Percentiles rank a stretch among this genome's conserved stretches.
phyloP scores from a whole-genome alignment of 2,113 vertebrate genomes.

The Microcebus tavaratra region DNA sequence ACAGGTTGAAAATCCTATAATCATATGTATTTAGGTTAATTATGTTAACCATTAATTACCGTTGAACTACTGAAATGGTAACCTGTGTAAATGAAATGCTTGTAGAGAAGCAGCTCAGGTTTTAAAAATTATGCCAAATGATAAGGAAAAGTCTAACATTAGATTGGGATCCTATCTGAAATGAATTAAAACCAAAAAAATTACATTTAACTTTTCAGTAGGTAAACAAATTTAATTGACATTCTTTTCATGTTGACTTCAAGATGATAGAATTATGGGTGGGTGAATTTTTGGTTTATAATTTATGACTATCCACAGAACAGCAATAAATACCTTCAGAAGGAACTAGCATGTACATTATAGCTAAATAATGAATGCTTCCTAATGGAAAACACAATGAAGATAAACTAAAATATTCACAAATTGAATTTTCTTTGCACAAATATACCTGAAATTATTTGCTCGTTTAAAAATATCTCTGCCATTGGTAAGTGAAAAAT shows the following conservation, averaged over 20 bases:
- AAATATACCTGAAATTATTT: slow-evolving; percentile 4
- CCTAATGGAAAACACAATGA: slow-evolving; percentile 25
- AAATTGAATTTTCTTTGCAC: slow-evolving; percentile 1
- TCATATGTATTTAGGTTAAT: slow-evolving; percentile 77
- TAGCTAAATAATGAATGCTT: slow-evolving; percentile 38
- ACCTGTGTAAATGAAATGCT: slow-evolving; percentile 60
- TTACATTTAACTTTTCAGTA: not conserved
- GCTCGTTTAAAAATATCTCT: slow-evolving; percentile 36
- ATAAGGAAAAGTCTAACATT: slow-evolving; percentile 8
- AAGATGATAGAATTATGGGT: slow-evolving; percentile 50
- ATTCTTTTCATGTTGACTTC: slow-evolving; percentile 55
- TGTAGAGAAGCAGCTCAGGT: slow-evolving; percentile 25
- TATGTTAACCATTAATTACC: slow-evolving; percentile 74
- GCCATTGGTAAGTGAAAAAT: not conserved
- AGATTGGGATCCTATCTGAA: slow-evolving; percentile 32
- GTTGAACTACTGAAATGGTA: slow-evolving; percentile 63
- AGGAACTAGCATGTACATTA: not conserved
- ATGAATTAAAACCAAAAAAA: slow-evolving; percentile 31
- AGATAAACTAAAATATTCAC: not conserved
- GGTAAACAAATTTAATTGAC: slow-evolving; percentile 32
- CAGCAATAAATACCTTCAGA: slow-evolving; percentile 10
- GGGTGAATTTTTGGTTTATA: slow-evolving; percentile 35
- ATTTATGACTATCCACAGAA: slow-evolving; percentile 30
- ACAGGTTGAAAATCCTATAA: slow-evolving; percentile 72
- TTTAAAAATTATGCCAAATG: slow-evolving; percentile 32